These are phyloP conservation scores for Protodeltote pygarga DNA, from an alignment of 2,888 invertebrate genomes.

Conservation along the genomic window DNA sequence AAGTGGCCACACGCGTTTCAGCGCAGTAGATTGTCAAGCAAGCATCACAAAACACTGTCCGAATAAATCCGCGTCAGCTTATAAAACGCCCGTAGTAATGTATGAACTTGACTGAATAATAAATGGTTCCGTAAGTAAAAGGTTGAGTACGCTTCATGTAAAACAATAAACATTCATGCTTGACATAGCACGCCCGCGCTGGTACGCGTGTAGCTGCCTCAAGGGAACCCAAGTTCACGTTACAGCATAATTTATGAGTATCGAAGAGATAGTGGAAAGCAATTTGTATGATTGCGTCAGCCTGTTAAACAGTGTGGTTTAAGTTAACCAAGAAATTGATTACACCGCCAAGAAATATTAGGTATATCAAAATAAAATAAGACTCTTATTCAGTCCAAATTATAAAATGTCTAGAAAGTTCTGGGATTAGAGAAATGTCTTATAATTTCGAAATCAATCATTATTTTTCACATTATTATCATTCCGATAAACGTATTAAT, in stretches of 20 bases:
- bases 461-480: conserved; percentile 2
- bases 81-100: background rate
- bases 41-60: background rate
- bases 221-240: conserved; percentile 1
- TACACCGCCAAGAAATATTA: too few species aligned
- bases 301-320: background rate
- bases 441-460: conserved; percentile 4
- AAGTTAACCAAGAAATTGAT: background rate
- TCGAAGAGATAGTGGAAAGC: conserved; percentile 12
- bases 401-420: too few species aligned
- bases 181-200: background rate
- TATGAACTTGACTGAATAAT: too few species aligned
- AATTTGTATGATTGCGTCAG: conserved; percentile 1
- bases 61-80: too few species aligned
- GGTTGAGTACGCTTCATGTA: background rate
- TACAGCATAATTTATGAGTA: conserved; percentile 15
- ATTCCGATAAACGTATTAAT: conserved; percentile 9
- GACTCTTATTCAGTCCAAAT: too few species aligned
- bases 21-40: background rate
- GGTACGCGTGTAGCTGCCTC: background rate
- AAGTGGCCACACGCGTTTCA: background rate
- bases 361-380: too few species aligned
- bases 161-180: background rate
- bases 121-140: too few species aligned
- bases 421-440: too few species aligned